phyloP scores from a whole-genome alignment of 2,113 vertebrate genomes.

The sheep (Ovis aries) region ARS-UI_Ramb_v3.0 NC_056055.1:97836001-97836500 shows the following conservation, averaged over 20 bases:
- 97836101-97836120: no score
- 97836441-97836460: background rate
- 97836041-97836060: no score
- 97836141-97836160: no score
- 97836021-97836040: no score
- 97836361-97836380: background rate
- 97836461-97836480: background rate
- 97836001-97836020: no score
- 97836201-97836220: background rate
- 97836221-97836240: background rate
- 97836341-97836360: background rate
- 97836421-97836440: background rate
- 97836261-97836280: background rate
- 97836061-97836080: no score
- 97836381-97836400: background rate
- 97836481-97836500: background rate
- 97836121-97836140: no score
- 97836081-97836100: no score
- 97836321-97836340: background rate
- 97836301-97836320: background rate
- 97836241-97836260: background rate
- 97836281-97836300: background rate
- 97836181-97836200: background rate
- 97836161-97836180: background rate
- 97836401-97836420: background rate